Percentiles rank a stretch among this genome's conserved stretches.
Conservation (phyloP, 2,888 invertebrate species). For the Plagiodera versicolora region DNA sequence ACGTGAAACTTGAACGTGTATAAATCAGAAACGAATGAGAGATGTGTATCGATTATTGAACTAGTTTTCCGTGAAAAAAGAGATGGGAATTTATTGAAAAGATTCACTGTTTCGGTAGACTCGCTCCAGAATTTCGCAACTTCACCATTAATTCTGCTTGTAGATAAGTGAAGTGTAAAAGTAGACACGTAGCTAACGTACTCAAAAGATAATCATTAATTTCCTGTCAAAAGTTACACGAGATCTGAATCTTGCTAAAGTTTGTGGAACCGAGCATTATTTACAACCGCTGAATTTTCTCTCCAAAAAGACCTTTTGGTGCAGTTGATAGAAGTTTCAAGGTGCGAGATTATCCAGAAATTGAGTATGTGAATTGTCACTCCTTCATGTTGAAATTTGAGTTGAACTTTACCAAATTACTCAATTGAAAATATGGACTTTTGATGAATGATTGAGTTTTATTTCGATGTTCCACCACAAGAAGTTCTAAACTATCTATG, state of each 20-base stretch:
- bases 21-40: no score
- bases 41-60: no score
- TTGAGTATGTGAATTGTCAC: no score
- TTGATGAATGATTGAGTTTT: no score
- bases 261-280: slow-evolving; percentile 20
- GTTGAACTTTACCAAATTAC: no score
- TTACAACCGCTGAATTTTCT: slow-evolving; percentile 27
- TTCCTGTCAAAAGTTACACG: slow-evolving; percentile 42
- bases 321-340: neutral
- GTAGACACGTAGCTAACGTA: slow-evolving; percentile 40
- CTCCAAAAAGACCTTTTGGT: slow-evolving; percentile 13
- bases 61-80: no score
- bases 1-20: no score
- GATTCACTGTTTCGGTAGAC: neutral
- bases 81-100: neutral
- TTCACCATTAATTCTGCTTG: slow-evolving; percentile 8
- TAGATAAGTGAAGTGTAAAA: slow-evolving; percentile 37
- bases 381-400: no score
- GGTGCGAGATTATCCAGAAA: no score
- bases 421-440: no score
- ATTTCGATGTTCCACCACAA: no score
- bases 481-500: no score
- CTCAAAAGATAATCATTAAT: slow-evolving; percentile 45
- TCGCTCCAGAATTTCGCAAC: slow-evolving; percentile 10
- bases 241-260: slow-evolving; percentile 41